phyloP scores from a whole-genome alignment of 1,140 invertebrate species.

The Neuroterus valhalla region DNA sequence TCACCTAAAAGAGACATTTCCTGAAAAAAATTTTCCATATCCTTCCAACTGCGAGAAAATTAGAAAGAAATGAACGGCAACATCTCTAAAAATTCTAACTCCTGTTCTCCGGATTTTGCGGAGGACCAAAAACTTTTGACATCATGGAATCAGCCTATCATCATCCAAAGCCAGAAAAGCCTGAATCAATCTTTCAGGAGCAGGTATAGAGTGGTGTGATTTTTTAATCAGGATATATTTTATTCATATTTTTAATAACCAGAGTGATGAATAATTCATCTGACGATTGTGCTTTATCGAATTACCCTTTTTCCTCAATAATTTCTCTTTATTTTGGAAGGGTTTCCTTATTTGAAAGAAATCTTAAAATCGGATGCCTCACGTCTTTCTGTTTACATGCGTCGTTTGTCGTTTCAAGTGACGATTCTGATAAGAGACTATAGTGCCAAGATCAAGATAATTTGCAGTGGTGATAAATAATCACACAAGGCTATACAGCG shows the following conservation, averaged over 20 bases:
- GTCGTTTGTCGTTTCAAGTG: conserved; percentile 4
- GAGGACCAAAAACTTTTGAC: conserved; percentile 61
- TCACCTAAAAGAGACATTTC: too few species aligned
- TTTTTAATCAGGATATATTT: not conserved
- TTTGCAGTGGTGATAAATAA: conserved; percentile 24
- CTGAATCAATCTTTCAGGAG: conserved; percentile 55
- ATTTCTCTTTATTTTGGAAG: too few species aligned
- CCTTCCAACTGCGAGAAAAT: too few species aligned
- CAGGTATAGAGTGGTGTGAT: conserved; percentile 57
- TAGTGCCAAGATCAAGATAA: conserved; percentile 30
- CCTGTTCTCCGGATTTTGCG: conserved; percentile 45
- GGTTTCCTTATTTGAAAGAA: conserved; percentile 16
- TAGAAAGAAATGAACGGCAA: conserved; percentile 51
- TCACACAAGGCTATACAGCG: conserved; percentile 13
- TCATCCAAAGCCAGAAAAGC: conserved; percentile 52
- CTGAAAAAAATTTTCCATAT: too few species aligned
- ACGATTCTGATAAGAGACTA: conserved; percentile 22
- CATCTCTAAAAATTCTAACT: conserved; percentile 42
- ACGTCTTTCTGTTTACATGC: not conserved
- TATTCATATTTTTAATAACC: not conserved
- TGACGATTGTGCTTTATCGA: too few species aligned
- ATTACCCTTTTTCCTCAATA: too few species aligned
- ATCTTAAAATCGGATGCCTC: not conserved
- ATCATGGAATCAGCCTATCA: conserved; percentile 47
- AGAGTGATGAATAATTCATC: too few species aligned